Conservation (phyloP, 2,797 vertebrate genomes). For the Aeoliscus strigatus region DNA sequence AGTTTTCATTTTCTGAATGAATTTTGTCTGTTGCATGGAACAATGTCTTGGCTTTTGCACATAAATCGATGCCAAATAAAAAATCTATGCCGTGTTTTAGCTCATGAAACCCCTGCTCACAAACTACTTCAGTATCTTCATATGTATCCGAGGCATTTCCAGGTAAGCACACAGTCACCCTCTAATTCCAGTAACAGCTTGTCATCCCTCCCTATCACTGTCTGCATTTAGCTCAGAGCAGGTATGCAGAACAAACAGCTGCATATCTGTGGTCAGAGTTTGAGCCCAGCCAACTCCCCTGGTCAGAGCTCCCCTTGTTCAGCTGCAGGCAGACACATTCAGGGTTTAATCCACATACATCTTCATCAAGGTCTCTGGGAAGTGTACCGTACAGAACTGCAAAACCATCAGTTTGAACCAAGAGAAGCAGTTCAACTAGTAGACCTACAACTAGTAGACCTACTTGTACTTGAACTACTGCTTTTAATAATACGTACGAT, state of each 20-base stretch:
- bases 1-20: no score
- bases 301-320: conserved; percentile 68
- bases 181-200: conserved; percentile 28
- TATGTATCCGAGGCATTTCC: conserved; percentile 10
- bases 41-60: conserved; percentile 37
- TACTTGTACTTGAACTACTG: no score
- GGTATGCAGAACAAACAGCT: conserved; percentile 63
- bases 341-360: conserved; percentile 36
- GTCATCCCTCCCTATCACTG: conserved; percentile 31
- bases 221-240: conserved; percentile 55
- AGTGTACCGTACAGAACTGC: no score
- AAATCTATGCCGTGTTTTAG: no score
- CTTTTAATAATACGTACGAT: no score
- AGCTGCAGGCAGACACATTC: conserved; percentile 2
- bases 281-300: conserved; percentile 19
- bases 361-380: no score
- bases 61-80: conserved; percentile 23
- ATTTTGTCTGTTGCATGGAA: no score
- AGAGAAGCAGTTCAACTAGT: no score
- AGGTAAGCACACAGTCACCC: conserved; percentile 6
- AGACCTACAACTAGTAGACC: no score
- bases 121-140: not conserved
- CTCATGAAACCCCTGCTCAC: not conserved
- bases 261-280: conserved; percentile 63
- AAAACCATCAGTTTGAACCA: no score